Base-by-base conservation (phyloP, 2,888 invertebrate genomes). In the Dione vanillae region DNA sequence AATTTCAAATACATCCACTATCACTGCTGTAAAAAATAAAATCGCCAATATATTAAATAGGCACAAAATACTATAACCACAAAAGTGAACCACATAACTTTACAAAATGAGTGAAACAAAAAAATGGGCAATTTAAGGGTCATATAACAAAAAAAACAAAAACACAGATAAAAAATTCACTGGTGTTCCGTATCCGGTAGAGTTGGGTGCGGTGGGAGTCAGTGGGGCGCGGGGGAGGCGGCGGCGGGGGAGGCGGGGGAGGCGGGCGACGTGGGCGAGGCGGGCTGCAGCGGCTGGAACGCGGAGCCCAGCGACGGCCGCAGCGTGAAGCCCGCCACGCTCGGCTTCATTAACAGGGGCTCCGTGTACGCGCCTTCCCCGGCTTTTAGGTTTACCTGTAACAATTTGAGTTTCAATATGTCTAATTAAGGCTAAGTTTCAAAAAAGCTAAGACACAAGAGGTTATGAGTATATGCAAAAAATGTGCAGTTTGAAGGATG, bases 271-370 rank as follows among this genome's bases (percentile, higher is more conserved):
- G 79, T 73, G 67, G 80, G 74, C 40, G 79, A 73, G 59, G 84
- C 77, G 54, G 91, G 90, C 81, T 92, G 95, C 80, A 96, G 94
- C 80, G 96, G 96, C 88, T 96, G 95, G 94, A 97, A 97, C 80
- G 97, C 97, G 64, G 97, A 97, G 78, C 96, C 96, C 77, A 95
- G 94, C 83, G 97, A 97, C 70, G 97, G 97, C 82, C 96, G 95
- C 88, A 97, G 94, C 82, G 96, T 96, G 92, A 96, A 97, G 77
- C 95, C 95, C 35, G 87, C 84, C 82, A 94, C 94, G 76, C 95
- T 94, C 66, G 96, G 96, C 87, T 96, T 96, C 85, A 94, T 86
- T 72, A 88, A 83, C 78, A 88, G 77, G 72, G 89, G 73, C 79
- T 94, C 91, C 65, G 86, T 74, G 79, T 81, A 87, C 56, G 88